A percentile compares a stretch with the other conserved stretches of the same genome.
These are phyloP conservation scores for Drosophila lacteicornis DNA, from an alignment of 1,140 invertebrate genomes.

Conservation along the genomic window DNA sequence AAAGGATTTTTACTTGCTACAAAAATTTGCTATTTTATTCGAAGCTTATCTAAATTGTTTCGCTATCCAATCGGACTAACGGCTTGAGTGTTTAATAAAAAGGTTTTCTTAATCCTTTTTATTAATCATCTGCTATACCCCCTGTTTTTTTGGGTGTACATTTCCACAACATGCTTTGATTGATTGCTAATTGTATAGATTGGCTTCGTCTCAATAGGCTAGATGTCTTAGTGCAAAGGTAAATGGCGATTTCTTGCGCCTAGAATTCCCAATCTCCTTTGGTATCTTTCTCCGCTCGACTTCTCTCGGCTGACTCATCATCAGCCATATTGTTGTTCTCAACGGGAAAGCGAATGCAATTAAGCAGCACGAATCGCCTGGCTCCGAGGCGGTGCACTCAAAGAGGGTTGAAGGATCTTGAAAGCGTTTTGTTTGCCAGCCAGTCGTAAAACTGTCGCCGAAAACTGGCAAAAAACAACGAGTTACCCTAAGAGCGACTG, in stretches of 20 bases:
- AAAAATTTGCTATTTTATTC: no score
- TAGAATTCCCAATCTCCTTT: not conserved
- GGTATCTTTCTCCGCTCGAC: not conserved
- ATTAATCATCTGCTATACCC: no score
- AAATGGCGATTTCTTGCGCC: not conserved
- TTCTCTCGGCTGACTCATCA: constrained; percentile 7
- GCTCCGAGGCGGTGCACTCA: not conserved
- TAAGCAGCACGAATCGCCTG: constrained; percentile 6
- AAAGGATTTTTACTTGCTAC: no score
- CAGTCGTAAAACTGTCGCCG: constrained; percentile 62
- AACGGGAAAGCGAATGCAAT: constrained; percentile 32
- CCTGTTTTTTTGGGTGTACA: no score
- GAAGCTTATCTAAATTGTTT: no score
- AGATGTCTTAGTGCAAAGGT: not conserved
- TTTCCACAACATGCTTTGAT: not conserved
- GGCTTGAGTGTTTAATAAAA: no score
- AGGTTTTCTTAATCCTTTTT: no score
- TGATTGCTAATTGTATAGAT: not conserved
- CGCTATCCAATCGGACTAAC: no score
- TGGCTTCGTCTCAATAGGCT: not conserved
- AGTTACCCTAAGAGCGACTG: not conserved
- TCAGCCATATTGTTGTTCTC: constrained; percentile 4
- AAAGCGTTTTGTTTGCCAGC: not conserved
- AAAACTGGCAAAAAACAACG: constrained; percentile 21
- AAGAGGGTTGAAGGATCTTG: not conserved